phyloP scores from a whole-genome alignment of 2,797 vertebrate species.

The Steatocranus sp. region DNA sequence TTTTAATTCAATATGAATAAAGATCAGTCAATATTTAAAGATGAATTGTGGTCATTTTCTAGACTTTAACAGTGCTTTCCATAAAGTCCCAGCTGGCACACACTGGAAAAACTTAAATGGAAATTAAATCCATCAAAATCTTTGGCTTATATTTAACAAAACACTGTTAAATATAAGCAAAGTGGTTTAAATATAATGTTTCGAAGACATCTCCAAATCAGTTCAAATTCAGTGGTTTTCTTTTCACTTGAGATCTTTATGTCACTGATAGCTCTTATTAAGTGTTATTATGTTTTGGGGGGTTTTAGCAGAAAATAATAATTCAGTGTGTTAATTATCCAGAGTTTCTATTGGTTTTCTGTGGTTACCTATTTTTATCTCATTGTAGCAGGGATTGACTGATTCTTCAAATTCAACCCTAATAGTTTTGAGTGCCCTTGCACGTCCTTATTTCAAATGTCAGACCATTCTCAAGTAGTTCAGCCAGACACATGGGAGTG shows the following conservation, averaged over 20 bases:
- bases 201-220: background rate
- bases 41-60: constrained; percentile 15
- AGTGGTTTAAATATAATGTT: background rate
- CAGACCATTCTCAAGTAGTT: constrained; percentile 26
- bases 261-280: background rate
- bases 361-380: constrained; percentile 1
- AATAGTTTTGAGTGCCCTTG: constrained; percentile 19
- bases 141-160: background rate
- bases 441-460: constrained; percentile 48
- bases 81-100: background rate
- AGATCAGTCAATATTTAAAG: constrained; percentile 84
- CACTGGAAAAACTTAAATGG: background rate
- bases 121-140: background rate
- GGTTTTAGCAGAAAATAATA: background rate
- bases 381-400: background rate
- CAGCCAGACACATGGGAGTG: constrained; percentile 6
- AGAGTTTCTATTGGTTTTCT: background rate
- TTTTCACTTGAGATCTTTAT: background rate
- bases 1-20: constrained; percentile 99
- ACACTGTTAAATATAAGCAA: background rate
- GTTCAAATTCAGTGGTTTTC: background rate
- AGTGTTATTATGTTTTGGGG: accelerated
- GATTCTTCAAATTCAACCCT: constrained; percentile 16
- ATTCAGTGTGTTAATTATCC: background rate
- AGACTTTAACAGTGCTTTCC: background rate